Base-by-base conservation (phyloP, 2,888 invertebrate genomes). In the Argyresthia goedartella region DNA sequence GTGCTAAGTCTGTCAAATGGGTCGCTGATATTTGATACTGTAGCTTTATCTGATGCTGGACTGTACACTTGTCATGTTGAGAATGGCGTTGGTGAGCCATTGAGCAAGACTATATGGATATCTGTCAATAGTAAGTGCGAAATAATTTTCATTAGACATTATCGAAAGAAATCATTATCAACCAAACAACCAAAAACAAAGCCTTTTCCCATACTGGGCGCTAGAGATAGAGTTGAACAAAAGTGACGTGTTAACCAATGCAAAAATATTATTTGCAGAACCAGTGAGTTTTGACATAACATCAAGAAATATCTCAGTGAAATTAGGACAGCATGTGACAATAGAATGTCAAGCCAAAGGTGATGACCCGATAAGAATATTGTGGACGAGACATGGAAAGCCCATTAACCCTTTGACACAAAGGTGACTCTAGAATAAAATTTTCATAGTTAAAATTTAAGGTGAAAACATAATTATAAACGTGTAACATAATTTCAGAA, bases 291-390 rank as follows among this genome's bases (percentile, higher is more conserved):
- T 94, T 67, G 93, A 93, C 62, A 82, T 89, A 48, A 71, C 89
- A 16, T 88, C 91, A 52, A 89, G 90, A 58, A 95, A 95, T 68
- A 87, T 94, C 58, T 93, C 94, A 36, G 92, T 93, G 0, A 91
- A 92, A 61, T 88, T 94, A 47, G 93, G 94, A 7, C 92, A 92
- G 62, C 91, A 93, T 14, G 90, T 93, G 9, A 90, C 90, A 1
- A 82, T 96, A 58, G 90, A 91, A 56, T 96, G 96, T 67, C 91
- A 91, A 60, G 94, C 94, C 1, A 91, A 92, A 66, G 96, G 96
- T 6, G 95, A 96, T 70, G 91, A 92, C 65, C 96, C 95, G 1
- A 92, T 96, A 57, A 90, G 92, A 60, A 91, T 95, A 44, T 89
- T 90, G 64, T 96, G 96, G 96, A 92, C 90, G 13, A 90, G 91